Evolutionary conservation across 2,113 vertebrate genomes (phyloP), one percentile per base, ranked within the genome.

Genomic region (Brachyhypopomus gauderio): DNA sequence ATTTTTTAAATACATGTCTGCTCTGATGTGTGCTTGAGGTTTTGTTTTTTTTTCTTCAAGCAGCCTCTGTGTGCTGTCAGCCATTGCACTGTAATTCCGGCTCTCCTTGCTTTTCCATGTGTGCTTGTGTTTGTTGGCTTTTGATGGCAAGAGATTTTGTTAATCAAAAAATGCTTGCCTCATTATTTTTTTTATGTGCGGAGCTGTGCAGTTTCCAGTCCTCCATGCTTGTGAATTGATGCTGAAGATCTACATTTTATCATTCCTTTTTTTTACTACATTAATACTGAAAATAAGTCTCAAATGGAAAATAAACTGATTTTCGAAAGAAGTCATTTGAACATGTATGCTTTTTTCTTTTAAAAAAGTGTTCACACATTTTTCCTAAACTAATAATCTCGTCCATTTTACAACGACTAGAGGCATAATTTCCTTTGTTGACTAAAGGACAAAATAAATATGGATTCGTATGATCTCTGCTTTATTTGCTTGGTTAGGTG

Each of bases 211-310:
- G 85, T 52, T 86, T 66, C 59, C 66, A 14, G 41, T 78, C 12
- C 72, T 81, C 55, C 27, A 81, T 83, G 88, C 77, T 88, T 92
- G 87, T 90, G 89, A 77, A 89, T 92, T 88, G 78, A 86, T 77
- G 83, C 77, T 77, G 84, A 81, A 70, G 84, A 87, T 79, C 79
- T 83, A 85, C 87, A 85, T 90, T 91, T 89, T 90, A 91, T 72
- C 34, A 80, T 76, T 89, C 82, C 90, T 92, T 90, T 93, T 93
- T 93, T 92, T 86, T 88, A 88, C 90, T 81, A 87, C 87, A 87
- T 90, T 89, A 88, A 84, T 90, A 91, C 89, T 89, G 80, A 80
- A n/a, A 88, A 78, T 45, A 12, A 85, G 70, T 87, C 78, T n/a
- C 72, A 89, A 88, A 87, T 84, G 83, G 71, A 16, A 92, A 74